Conservation (phyloP, 2,797 vertebrate species). For the Ciconia nigra region DNA sequence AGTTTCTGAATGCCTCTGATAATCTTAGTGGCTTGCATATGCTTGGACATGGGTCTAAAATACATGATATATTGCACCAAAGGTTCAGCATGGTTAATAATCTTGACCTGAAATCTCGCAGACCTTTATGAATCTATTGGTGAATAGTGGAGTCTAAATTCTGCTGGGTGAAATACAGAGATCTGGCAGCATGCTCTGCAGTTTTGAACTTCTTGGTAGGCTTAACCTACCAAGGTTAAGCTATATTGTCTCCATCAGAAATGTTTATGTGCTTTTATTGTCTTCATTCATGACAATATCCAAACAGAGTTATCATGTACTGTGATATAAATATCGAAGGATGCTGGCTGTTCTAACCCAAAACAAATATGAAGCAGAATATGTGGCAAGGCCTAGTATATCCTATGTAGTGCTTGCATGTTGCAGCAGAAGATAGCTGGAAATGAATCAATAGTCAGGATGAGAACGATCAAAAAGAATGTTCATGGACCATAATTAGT, state of each 20-base stretch:
- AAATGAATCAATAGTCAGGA: background rate
- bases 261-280: background rate
- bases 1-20: background rate
- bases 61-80: background rate
- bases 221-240: background rate
- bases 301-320: background rate
- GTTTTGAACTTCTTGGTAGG: background rate
- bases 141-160: background rate
- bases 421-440: background rate
- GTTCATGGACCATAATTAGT: background rate
- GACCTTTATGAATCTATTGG: background rate
- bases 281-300: background rate
- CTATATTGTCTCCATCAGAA: background rate
- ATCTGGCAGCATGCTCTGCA: background rate
- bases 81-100: background rate
- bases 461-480: background rate
- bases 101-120: background rate
- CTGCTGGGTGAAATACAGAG: background rate
- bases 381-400: background rate
- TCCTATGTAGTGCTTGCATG: too few relatives aligned
- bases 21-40: background rate
- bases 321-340: background rate
- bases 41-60: background rate
- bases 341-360: background rate
- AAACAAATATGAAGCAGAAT: background rate